Base-by-base conservation (phyloP, 2,113 vertebrate genomes). In the Myotis lucifugus region DNA sequence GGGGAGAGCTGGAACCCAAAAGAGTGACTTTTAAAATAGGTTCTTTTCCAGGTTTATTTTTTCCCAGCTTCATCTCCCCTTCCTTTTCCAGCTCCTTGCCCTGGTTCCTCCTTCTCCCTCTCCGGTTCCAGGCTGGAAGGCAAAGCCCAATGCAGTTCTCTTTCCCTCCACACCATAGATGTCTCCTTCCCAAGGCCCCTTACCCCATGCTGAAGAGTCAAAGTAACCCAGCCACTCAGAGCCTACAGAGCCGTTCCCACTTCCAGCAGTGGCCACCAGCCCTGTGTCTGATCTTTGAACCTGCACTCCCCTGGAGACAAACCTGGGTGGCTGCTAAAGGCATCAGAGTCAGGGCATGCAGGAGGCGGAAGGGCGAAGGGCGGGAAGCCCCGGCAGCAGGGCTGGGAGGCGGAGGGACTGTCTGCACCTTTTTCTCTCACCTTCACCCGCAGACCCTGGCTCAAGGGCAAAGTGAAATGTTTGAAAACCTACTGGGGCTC, bases 251-350 rank as follows among this genome's bases (percentile, higher is more conserved):
- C 86, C 74, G 23, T 97, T 98, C 98, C 97, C 93, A 81, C 96
- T 66, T 95, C 88, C 95, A 98, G 98, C 98, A 98, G 98, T 97
- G 66, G 98, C 97, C 97, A 88, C 94, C 98, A 96, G 97, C 85
- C 94, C 95, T 92, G 88, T 94, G 98, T 98, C 98, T 98, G 98
- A 97, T 98, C 98, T 98, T 97, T 98, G 98, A 99, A 98, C 98
- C 90, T 93, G 52, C 8, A 95, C 95, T 98, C 82, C 97, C 96
- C 96, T 0, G 3, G 98, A 98, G 98, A 94, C 96, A 84, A 92
- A 96, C 89, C 95, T 59, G 93, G 91, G 88, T n/a, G 66, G 94
- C 98, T 98, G 98, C 95, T 97, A 97, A 98, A 98, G 96, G 96
- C 96, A 98, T 98, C 98, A 98, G 54, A 50, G 32, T 14, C 1